Evolutionary conservation across 2,113 vertebrate genomes (phyloP), one percentile per base, ranked within the genome.

Genomic region (Xenotilapia longispinis): DNA sequence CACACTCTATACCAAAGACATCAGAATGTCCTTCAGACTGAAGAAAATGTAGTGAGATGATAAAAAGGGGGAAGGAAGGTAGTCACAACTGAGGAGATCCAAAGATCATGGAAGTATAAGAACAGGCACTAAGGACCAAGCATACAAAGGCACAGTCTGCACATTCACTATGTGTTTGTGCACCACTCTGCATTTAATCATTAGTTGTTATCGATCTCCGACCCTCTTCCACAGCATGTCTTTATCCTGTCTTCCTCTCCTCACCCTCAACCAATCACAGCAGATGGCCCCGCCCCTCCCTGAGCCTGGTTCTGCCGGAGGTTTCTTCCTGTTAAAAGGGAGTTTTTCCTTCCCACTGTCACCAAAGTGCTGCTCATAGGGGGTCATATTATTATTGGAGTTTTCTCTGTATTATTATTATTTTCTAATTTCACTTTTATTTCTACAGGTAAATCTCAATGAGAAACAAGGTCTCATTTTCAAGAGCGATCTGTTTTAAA

Each of bases 371-470:
- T 15, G 55, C 23, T 28, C 23, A 60, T 10, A 31, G 26, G 8
- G 5, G 14, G 8, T 31, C 57, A 17, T 17, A 31, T 31, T 0
- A 17, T 60, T 31, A 0, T 33, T 63, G 58, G 5, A 0, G 5
- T 63, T 63, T 63, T 63, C 9, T 63, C 15, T 63, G 28, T 33
- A 63, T 19, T 33, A 63, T 63, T 63, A 33, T 63, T 33, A 60
- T 33, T 60, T 63, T 63, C 28, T 63, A 33, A 19, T 63, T 11
- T 63, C 28, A 33, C 58, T 63, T 63, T 63, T 33, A 63, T 63
- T 63, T 19, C 6, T 33, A 33, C 28, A 4, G 28, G 58, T 63
- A 63, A 63, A 63, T 63, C 58, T 63, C 15, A 63, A 19, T 63
- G 15, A 63, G 28, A 63, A 63, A 63, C 58, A 63, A 63, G 58